Percentiles rank a stretch among this genome's conserved stretches.
These are phyloP conservation scores for Grus americana DNA, from an alignment of 2,113 vertebrate genomes.

Conservation along the genomic window DNA sequence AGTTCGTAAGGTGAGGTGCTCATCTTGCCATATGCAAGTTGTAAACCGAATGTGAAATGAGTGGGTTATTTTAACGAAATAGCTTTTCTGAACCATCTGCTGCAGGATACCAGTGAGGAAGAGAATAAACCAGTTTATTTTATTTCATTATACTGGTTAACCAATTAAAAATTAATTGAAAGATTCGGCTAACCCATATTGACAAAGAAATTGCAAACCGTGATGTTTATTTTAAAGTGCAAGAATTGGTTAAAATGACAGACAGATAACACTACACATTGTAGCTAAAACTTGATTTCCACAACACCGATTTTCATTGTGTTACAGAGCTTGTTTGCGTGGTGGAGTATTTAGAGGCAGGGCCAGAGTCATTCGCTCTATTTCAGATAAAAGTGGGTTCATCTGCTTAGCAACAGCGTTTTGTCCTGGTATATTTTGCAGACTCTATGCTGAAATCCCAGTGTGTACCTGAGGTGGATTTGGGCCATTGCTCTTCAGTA, in stretches of 20 bases:
- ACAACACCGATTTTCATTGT: background rate
- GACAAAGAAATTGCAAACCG: background rate
- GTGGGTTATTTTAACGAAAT: constrained; percentile 1
- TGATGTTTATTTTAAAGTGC: background rate
- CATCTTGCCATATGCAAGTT: background rate
- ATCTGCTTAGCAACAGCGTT: background rate
- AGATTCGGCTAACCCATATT: background rate
- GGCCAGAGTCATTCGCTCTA: background rate
- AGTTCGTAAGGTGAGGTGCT: background rate
- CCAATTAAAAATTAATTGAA: background rate
- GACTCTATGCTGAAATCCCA: background rate
- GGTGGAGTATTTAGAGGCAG: background rate
- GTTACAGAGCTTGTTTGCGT: background rate
- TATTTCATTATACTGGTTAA: background rate
- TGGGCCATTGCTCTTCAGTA: background rate
- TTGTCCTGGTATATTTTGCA: background rate
- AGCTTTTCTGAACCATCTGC: constrained; percentile 25
- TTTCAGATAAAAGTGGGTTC: background rate
- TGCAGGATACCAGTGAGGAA: background rate
- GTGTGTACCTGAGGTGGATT: background rate
- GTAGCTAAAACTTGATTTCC: background rate
- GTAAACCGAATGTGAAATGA: constrained; percentile 19
- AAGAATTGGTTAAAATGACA: background rate
- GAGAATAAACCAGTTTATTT: background rate
- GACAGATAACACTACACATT: background rate